A percentile compares a stretch with the other conserved stretches of the same genome.
phyloP scores from a whole-genome alignment of 2,888 invertebrate genomes.

The Tortrix viridana region DNA sequence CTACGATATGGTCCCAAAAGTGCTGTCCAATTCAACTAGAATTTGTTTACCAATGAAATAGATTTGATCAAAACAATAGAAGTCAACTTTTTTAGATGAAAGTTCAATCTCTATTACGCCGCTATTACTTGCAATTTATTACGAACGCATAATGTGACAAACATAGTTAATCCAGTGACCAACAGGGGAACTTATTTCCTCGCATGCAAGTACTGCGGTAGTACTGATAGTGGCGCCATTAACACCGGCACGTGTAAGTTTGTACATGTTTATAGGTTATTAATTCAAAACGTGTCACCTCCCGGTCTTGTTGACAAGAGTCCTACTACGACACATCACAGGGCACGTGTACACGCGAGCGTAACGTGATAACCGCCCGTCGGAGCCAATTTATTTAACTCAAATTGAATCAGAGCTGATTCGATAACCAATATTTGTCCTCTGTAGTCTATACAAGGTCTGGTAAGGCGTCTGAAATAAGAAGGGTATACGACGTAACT shows the following conservation, averaged over 20 bases:
- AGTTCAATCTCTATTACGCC: neutral
- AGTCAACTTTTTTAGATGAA: neutral
- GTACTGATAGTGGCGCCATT: neutral
- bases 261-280: slow-evolving; percentile 18
- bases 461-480: too few relatives aligned
- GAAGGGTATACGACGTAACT: too few relatives aligned
- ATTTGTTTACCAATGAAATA: neutral
- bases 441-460: too few relatives aligned
- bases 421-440: slow-evolving; percentile 10
- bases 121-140: slow-evolving; percentile 11
- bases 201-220: slow-evolving; percentile 3
- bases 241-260: slow-evolving; percentile 13
- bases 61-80: neutral
- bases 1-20: too few relatives aligned
- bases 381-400: slow-evolving; percentile 19
- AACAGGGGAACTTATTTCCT: neutral
- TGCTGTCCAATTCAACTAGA: neutral
- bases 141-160: slow-evolving; percentile 8
- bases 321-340: slow-evolving; percentile 13
- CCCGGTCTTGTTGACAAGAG: slow-evolving; percentile 25
- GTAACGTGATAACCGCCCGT: slow-evolving; percentile 19
- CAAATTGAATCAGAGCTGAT: slow-evolving; percentile 17
- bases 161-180: neutral
- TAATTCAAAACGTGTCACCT: slow-evolving; percentile 32
- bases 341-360: slow-evolving; percentile 13